phyloP scores from a whole-genome alignment of 2,113 vertebrate species.

The Limnothrissa miodon region DNA sequence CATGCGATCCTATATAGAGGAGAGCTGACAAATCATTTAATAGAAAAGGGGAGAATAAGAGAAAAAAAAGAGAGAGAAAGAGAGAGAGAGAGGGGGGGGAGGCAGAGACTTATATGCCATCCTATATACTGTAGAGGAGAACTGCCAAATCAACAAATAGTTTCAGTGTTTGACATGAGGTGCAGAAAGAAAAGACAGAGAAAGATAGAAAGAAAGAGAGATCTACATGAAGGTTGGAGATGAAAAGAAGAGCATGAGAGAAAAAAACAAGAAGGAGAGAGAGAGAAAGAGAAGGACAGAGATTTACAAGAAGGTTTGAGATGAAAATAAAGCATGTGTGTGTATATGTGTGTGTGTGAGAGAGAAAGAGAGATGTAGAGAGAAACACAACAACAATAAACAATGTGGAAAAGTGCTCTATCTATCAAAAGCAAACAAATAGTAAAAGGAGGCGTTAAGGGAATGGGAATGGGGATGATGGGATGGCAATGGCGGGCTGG shows the following conservation, averaged over 20 bases:
- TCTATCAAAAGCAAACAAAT: background rate
- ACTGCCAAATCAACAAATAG: background rate
- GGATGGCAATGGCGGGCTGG: too few relatives aligned
- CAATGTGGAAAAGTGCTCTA: constrained; percentile 14
- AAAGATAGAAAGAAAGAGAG: constrained; percentile 22
- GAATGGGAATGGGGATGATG: background rate
- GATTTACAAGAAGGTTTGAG: background rate
- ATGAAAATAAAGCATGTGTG: too few relatives aligned
- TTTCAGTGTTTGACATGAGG: background rate
- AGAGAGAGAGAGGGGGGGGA: too few relatives aligned
- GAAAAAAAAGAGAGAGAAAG: too few relatives aligned
- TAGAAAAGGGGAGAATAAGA: too few relatives aligned
- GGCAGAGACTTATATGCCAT: too few relatives aligned
- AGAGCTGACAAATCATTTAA: background rate
- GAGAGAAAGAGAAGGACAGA: background rate
- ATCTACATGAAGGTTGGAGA: constrained; percentile 18
- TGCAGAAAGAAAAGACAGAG: background rate
- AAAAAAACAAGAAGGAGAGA: constrained; percentile 28
- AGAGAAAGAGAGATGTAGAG: constrained; percentile 29
- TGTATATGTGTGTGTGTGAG: too few relatives aligned
- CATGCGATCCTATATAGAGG: background rate
- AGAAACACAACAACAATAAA: background rate
- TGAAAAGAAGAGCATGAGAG: constrained; percentile 30
- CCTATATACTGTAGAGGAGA: background rate
- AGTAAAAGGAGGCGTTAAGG: background rate